phyloP scores from a whole-genome alignment of 2,113 vertebrate genomes.

The Polypterus senegalus region DNA sequence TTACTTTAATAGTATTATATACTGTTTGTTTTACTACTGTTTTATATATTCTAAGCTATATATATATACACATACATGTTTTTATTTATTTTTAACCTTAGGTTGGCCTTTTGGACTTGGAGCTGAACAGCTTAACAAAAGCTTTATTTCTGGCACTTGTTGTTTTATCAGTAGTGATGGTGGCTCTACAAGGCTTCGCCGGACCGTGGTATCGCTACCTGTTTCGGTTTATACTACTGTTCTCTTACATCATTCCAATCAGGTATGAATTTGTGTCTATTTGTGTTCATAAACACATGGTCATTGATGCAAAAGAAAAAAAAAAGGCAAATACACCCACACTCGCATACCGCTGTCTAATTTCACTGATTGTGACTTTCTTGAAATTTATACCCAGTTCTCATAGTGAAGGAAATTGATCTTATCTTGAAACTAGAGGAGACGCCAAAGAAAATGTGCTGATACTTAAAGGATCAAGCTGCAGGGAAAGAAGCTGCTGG shows the following conservation, averaged over 20 bases:
- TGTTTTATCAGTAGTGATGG: constrained; percentile 81
- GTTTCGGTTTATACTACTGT: constrained; percentile 86
- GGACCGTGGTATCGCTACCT: constrained; percentile 89
- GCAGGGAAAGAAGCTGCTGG: constrained; percentile 33
- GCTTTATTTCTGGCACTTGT: constrained; percentile 89
- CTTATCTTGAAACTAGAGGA: constrained; percentile 28
- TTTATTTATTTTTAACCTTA: constrained; percentile 26
- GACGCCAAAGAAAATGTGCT: constrained; percentile 26
- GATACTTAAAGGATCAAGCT: constrained; percentile 28
- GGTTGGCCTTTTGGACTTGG: constrained; percentile 86
- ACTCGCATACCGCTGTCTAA: constrained; percentile 17
- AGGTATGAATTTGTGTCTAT: constrained; percentile 55
- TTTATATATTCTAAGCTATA: too few species aligned
- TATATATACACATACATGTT: neutral
- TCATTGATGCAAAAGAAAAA: constrained; percentile 6
- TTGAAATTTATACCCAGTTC: constrained; percentile 32
- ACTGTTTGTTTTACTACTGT: too few species aligned
- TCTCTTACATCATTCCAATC: constrained; percentile 97
- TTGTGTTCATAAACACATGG: neutral
- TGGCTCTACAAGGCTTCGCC: constrained; percentile 85
- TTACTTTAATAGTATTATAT: too few species aligned
- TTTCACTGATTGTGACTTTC: constrained; percentile 29
- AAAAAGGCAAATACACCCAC: constrained; percentile 14
- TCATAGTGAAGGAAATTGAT: constrained; percentile 34
- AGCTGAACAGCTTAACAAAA: constrained; percentile 89